phyloP scores from a whole-genome alignment of 2,797 vertebrate genomes.

The Crenuchus spilurus region DNA sequence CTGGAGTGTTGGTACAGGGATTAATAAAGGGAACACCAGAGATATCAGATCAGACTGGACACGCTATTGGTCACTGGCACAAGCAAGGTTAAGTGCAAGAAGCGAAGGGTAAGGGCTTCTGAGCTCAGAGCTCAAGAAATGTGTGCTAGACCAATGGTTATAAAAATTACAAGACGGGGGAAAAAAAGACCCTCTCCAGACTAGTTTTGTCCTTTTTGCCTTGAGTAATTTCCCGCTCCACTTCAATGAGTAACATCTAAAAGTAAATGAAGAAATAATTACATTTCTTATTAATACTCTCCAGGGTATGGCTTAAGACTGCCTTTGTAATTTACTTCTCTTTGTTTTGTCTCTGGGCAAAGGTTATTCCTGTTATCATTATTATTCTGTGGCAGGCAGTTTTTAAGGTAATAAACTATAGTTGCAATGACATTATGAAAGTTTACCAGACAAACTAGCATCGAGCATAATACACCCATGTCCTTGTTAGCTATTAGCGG shows the following conservation, averaged over 20 bases:
- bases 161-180: background rate
- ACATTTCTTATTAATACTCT: conserved; percentile 61
- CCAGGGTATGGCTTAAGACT: conserved; percentile 45
- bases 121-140: too few species aligned
- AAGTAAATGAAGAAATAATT: conserved; percentile 62
- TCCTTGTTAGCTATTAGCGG: conserved; percentile 7
- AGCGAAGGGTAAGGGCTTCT: background rate
- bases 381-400: conserved; percentile 40
- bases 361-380: conserved; percentile 50
- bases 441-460: conserved; percentile 16
- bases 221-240: conserved; percentile 39
- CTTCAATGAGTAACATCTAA: conserved; percentile 44
- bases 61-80: background rate
- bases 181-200: background rate
- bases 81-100: background rate
- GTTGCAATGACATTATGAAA: conserved; percentile 23
- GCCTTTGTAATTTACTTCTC: conserved; percentile 51
- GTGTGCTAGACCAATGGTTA: too few species aligned
- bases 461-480: too few species aligned
- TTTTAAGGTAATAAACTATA: conserved; percentile 49
- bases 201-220: conserved; percentile 22
- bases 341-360: conserved; percentile 32
- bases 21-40: conserved; percentile 2
- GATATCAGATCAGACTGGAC: background rate
- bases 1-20: conserved; percentile 62